Base-by-base conservation (phyloP, 2,888 invertebrate species). In the Machimus rusticus region DNA sequence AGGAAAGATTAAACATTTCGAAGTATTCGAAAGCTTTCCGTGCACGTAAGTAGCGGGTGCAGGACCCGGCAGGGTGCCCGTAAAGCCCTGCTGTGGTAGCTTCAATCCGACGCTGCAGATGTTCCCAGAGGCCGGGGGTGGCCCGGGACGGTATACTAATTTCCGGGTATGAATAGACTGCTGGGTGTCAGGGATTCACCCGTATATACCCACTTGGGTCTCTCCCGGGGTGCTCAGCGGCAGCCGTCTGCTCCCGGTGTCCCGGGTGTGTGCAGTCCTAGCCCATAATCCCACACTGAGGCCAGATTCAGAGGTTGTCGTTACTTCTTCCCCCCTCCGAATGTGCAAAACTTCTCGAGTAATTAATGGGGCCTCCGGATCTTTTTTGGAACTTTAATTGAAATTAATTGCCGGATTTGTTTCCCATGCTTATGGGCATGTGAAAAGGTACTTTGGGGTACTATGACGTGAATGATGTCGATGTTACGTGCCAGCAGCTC, bases 321-420 rank as follows among this genome's bases (percentile, higher is more conserved):
- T 82, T 37, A 37, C 82, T 57, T 34, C 57, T 16, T 66, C 16
- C 85, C 85, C 74, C 43, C 28, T 74, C 76, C 12, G 46, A 74
- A 46, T 86, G 86, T 86, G 86, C 78, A 86, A 86, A 86, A 78
- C 76, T 85, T 87, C 76, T 87, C 57, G 74, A 87, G 88, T 87
- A 88, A 88, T 88, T 88, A 88, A 87, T 88, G 88, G 78, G 77
- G 87, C 87, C 86, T 86, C 74, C 85, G 86, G 84, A 88, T 87
- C 88, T 86, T 88, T 87, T 88, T 88, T 88, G 78, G 79, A 79
- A 88, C 86, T 87, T 88, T 88, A 88, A 88, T 88, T 88, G 88
- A 88, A 87, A 88, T 88, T 88, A 88, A 88, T 88, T 88, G 88
- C 85, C 79, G 87, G 87, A 87, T 86, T 84, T 86, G 57, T 79